Base-by-base conservation (phyloP, 2,797 vertebrate species). In the Erpetoichthys calabaricus region DNA sequence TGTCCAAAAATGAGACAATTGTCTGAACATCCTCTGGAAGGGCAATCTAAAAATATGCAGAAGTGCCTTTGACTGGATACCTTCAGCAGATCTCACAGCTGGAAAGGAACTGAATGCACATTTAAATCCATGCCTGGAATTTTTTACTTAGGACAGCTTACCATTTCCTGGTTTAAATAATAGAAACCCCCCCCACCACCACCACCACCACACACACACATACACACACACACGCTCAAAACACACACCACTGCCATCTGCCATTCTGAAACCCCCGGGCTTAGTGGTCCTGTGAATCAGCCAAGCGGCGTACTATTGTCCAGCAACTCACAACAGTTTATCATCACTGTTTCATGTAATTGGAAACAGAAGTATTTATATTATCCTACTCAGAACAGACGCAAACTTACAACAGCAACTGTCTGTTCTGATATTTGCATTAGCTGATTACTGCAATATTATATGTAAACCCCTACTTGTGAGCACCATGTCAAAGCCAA, bases 401-500 rank as follows among this genome's bases (percentile, higher is more conserved):
- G 74, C 69, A 77, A 77, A 77, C 82, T 80, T 86, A 88, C 86
- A 89, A 71, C 80, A 68, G 79, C 80, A 80, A 88, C 77, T 83
- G 82, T 88, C 86, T 83, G 71, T 75, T 83, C 80, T 86, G 85
- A 87, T 91, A 80, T 86, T 74, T 69, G 75, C 69, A 72, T 73
- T 44, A 60, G 71, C 71, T 83, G 86, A 81, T 73, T 57, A 78
- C 41, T 63, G 53, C 60, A n/a, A 25, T 25, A 25, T 25, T 25
- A 25, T 25, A 25, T 25, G 25, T 25, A 25, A 25, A 25, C 25
- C 25, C 25, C 25, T 25, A 25, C 25, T 25, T 25, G 25, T 25
- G 25, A 25, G 25, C 25, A 25, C 25, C 25, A 25, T 25, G 25
- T 25, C 25, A 25, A 25, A 25, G 25, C 25, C 25, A 25, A 25